Evolutionary conservation across 2,888 invertebrate species (phyloP), one percentile per base, ranked within the genome.

Genomic region (Panopea generosa): DNA sequence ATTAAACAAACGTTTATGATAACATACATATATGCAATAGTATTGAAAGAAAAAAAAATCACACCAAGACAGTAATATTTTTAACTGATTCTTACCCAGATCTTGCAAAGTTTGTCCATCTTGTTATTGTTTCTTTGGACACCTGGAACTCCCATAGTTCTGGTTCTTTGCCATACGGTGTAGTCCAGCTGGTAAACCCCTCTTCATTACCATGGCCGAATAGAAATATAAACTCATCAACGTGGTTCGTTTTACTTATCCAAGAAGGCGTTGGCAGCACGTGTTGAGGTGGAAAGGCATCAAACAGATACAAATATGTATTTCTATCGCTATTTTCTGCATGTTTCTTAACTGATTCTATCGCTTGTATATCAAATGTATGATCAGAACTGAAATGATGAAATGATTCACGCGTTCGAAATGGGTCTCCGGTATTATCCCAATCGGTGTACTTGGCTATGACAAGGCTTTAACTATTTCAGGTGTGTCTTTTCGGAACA

Each of bases 101-200:
- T 94, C 96, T 96, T 50, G 97, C 98, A 91, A 98, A 98, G 93
- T 98, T 98, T 0, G 97, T 96, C 97, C 97, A 98, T 93, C 97
- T 97, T 91, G 95, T 95, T 97, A 98, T 97, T 92, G 98, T 95
- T 78, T 96, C 94, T 91, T 95, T 95, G 89, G 97, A 96, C 83
- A 98, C 95, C 84, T 96, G 95, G 27, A 96, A 94, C 93, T 98
- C 98, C 88, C 96, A 96, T 1, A 95, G 94, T 16, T 95, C 96
- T 33, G 96, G 95, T 24, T 80, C 68, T 1, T 27, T 33, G 11
- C 74, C 68, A 20, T 97, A 77, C 20, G 89, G 74, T n/a, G 90
- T 87, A 22, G 82, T 61, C n/a, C 87, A 89, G 59, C 89, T 87
- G 14, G 88, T 82, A 52, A 83, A 85, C 47, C 89, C 87, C 14